Evolutionary conservation across 2,113 vertebrate species (phyloP).

Genomic region (Tachysurus vachellii): DNA sequence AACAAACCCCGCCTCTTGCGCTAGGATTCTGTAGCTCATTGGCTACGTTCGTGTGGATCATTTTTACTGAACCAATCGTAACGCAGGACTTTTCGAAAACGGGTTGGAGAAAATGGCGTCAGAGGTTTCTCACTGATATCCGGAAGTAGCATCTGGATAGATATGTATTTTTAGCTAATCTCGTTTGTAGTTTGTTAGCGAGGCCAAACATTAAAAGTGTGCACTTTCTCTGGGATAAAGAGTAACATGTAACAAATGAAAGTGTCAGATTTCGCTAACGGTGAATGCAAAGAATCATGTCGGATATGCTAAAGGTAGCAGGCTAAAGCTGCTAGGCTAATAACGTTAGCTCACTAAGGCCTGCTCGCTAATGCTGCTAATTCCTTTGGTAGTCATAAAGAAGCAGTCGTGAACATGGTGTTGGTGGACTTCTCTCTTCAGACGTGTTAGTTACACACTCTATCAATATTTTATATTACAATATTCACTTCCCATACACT

Average conservation of each 20-base stretch:
- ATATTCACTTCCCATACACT: too few relatives aligned
- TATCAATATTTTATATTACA: not conserved
- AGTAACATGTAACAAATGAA: not conserved
- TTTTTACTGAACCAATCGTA: not conserved
- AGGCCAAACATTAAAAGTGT: not conserved
- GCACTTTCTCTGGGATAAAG: not conserved
- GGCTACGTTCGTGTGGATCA: not conserved
- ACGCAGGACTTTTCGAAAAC: not conserved
- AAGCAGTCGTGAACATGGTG: not conserved
- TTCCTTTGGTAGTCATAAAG: not conserved
- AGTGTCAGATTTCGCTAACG: not conserved
- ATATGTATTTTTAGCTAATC: conserved; percentile 10
- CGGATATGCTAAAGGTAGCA: not conserved
- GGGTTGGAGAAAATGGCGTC: conserved; percentile 5
- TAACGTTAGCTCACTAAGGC: conserved; percentile 17
- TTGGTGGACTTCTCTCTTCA: not conserved
- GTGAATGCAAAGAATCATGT: not conserved
- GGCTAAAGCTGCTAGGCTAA: not conserved
- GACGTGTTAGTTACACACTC: not conserved
- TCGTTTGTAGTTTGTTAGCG: not conserved
- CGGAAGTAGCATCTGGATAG: conserved; percentile 25
- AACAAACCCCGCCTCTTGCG: not conserved
- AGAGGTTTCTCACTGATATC: not conserved
- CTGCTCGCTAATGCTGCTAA: not conserved
- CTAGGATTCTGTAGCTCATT: not conserved